Evolutionary conservation across 2,888 invertebrate species (phyloP).

Genomic region (Rhorus exstirpatorius): DNA sequence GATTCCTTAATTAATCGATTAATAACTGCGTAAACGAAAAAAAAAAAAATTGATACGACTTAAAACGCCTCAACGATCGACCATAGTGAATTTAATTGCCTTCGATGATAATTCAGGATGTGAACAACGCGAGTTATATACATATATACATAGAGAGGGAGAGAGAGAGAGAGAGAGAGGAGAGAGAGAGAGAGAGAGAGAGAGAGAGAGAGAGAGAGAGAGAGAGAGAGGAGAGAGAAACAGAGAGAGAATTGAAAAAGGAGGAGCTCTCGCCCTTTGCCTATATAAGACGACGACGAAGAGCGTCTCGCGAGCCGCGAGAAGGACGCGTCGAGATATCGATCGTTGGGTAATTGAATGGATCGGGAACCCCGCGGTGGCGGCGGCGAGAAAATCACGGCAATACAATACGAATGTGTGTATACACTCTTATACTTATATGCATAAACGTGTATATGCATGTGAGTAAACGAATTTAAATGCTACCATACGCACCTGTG

Average conservation of each 20-base stretch:
- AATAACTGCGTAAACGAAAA: not conserved
- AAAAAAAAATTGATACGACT: not conserved
- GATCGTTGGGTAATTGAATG: constrained; percentile 84
- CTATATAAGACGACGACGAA: constrained; percentile 50
- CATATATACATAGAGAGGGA: constrained; percentile 13
- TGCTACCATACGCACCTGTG: constrained; percentile 57
- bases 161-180: constrained; percentile 38
- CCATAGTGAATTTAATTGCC: constrained; percentile 73
- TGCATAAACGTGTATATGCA: not conserved
- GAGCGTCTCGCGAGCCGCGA: constrained; percentile 69
- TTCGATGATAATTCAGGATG: constrained; percentile 76
- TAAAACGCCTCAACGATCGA: constrained; percentile 3
- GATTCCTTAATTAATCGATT: not conserved
- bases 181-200: constrained; percentile 39
- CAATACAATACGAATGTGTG: constrained; percentile 37
- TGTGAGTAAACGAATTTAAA: constrained; percentile 16
- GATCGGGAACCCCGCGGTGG: constrained; percentile 78
- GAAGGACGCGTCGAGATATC: constrained; percentile 79
- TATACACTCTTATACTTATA: constrained; percentile 11
- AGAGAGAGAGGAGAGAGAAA: constrained; percentile 33
- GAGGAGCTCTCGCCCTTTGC: constrained; percentile 24
- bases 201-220: constrained; percentile 35
- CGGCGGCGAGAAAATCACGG: constrained; percentile 59
- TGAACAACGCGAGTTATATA: constrained; percentile 47
- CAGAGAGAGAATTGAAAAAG: constrained; percentile 42